Conservation (phyloP, 2,113 vertebrate genomes). For the Datnioides undecimradiatus region DNA sequence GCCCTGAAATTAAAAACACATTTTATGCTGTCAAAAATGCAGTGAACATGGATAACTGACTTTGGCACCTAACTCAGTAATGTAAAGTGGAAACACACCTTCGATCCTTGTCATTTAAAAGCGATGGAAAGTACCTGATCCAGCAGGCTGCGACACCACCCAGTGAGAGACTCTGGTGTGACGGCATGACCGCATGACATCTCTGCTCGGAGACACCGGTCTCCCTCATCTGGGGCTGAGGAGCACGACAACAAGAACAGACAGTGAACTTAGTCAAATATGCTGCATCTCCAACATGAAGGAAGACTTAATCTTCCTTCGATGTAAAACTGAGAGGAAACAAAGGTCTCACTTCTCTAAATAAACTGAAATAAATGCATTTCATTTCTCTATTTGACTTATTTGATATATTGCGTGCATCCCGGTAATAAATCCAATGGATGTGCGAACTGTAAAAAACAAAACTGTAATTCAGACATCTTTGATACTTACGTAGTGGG, state of each 20-base stretch:
- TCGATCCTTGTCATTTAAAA: not conserved
- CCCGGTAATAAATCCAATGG: not conserved
- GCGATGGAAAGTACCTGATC: conserved; percentile 72
- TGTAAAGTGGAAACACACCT: not conserved
- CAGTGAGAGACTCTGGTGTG: conserved; percentile 80
- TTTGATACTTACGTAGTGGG: conserved; percentile 28
- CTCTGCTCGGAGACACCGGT: conserved; percentile 63
- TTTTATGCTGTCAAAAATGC: not conserved
- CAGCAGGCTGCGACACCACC: conserved; percentile 80
- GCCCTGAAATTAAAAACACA: conserved; percentile 57
- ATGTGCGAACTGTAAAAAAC: not conserved
- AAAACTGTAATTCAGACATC: not conserved
- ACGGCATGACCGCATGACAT: conserved; percentile 85
- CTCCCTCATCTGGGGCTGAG: conserved; percentile 77
- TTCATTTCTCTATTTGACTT: not conserved
- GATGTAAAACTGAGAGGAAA: too few relatives aligned
- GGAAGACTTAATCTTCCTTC: not conserved
- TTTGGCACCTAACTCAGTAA: not conserved
- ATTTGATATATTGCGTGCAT: not conserved
- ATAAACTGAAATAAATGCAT: too few relatives aligned
- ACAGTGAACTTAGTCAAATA: not conserved
- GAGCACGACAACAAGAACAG: not conserved
- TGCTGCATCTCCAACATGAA: not conserved
- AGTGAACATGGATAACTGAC: not conserved
- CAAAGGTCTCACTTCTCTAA: not conserved